phyloP scores from a whole-genome alignment of 2,888 invertebrate species.

The Ormyrus rosae region DNA sequence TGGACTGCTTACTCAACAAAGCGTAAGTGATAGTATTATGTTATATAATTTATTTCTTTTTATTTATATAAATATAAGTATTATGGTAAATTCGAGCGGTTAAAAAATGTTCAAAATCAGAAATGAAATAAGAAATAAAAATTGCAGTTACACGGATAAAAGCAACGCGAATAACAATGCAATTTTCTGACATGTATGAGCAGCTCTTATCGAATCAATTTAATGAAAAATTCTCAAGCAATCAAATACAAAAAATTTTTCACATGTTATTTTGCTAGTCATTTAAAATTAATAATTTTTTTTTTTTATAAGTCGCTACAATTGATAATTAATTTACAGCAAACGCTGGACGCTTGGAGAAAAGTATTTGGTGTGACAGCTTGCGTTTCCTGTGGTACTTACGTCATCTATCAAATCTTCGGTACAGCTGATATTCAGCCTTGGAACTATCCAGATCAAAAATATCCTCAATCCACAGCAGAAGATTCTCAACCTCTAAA shows the following conservation, averaged over 20 bases:
- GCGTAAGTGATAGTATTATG: conserved; percentile 74
- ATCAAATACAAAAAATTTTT: neutral
- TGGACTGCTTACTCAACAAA: conserved; percentile 79
- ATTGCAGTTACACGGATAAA: too few relatives aligned
- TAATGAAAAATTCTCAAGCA: neutral
- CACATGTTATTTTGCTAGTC: too few relatives aligned
- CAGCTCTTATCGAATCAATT: too few relatives aligned
- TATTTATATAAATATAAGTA: neutral
- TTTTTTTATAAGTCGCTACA: neutral
- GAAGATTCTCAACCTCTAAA: conserved; percentile 72
- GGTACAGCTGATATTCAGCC: conserved; percentile 81
- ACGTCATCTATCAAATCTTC: conserved; percentile 81
- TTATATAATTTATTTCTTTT: conserved; percentile 20
- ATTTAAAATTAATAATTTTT: too few relatives aligned
- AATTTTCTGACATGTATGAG: too few relatives aligned
- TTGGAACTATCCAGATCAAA: conserved; percentile 77
- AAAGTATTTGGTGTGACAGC: conserved; percentile 82
- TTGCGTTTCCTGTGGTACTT: conserved; percentile 80
- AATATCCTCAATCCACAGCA: conserved; percentile 67
- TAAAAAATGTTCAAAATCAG: too few relatives aligned
- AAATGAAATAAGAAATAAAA: too few relatives aligned
- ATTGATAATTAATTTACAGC: conserved; percentile 63
- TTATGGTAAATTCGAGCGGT: too few relatives aligned
- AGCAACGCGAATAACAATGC: too few relatives aligned
- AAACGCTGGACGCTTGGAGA: conserved; percentile 79